Conservation (phyloP, 2,113 vertebrate genomes). For the Corythaeola cristata region DNA sequence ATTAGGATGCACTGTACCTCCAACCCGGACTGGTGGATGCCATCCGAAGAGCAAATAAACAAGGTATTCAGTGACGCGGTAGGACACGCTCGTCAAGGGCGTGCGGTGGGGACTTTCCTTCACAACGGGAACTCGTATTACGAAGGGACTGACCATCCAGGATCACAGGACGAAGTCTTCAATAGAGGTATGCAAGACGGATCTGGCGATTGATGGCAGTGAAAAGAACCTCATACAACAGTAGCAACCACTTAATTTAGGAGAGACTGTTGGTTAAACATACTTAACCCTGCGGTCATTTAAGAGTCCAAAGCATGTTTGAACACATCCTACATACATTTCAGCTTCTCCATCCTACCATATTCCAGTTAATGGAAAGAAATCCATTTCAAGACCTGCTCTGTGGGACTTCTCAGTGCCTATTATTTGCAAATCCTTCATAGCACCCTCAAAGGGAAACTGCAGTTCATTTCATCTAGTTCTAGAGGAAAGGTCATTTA, state of each 20-base stretch:
- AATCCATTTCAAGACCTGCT: constrained; percentile 38
- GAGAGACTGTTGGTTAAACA: constrained; percentile 54
- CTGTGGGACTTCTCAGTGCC: constrained; percentile 33
- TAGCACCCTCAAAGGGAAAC: background rate
- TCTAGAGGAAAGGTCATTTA: constrained; percentile 14
- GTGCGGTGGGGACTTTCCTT: constrained; percentile 93
- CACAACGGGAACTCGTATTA: constrained; percentile 88
- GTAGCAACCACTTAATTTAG: constrained; percentile 32
- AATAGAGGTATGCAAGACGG: constrained; percentile 72
- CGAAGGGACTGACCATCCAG: constrained; percentile 88
- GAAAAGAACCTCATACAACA: background rate
- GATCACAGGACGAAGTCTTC: constrained; percentile 79
- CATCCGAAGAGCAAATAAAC: constrained; percentile 98
- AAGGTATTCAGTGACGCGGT: constrained; percentile 98
- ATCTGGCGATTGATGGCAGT: constrained; percentile 83
- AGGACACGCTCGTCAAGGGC: constrained; percentile 94
- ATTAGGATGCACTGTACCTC: constrained; percentile 99
- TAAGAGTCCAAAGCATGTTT: constrained; percentile 71
- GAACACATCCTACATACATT: background rate
- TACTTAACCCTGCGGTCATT: constrained; percentile 41
- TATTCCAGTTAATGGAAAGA: constrained; percentile 20
- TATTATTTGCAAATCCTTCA: constrained; percentile 35
- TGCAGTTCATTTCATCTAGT: background rate
- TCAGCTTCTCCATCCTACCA: constrained; percentile 11
- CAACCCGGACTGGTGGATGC: constrained; percentile 99